Evolutionary conservation across 2,797 vertebrate species (phyloP), one percentile per base, ranked within the genome.

Genomic region (Epinephelus coioides): DNA sequence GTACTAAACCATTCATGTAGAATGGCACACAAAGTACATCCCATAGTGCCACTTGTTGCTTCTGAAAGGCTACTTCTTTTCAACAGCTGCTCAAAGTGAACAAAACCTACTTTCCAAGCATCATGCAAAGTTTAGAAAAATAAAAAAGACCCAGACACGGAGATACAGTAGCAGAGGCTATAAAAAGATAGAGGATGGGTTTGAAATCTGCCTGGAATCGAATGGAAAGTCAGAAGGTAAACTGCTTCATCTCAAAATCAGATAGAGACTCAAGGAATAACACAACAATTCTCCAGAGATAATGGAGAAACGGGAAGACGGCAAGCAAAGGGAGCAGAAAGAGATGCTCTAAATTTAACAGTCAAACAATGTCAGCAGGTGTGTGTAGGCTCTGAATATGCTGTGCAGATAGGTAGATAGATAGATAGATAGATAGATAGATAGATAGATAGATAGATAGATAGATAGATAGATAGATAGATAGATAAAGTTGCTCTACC

Each of bases 1-100:
- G 77, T 46, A 67, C 49, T 54, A 62, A 89, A 80, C 57, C 74
- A 76, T 56, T 86, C 61, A 27, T 69, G 51, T 83, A 63, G 63
- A 76, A 85, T 66, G 76, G 30, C 71, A 72, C 53, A 62, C 70
- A 72, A 61, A 74, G 49, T 30, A n/a, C 15, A 38, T 84, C 78
- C 78, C 85, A 69, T 30, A 43, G 59, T 51, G 61, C 64, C 25
- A 76, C 78, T 85, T 87, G 83, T 83, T 80, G 73, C 78, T 53
- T 44, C 57, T 56, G 56, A 79, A 69, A 66, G 56, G 53, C 34
- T 46, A 47, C 38, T 47, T 62, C 15, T 76, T 83, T 50, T 55
- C 46, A 70, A 50, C 14, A 49, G 38, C 46, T 15, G 40, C 49
- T 76, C 7, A 67, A 61, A 76, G 59, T 34, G 59, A 82, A 68